These are phyloP conservation scores for Marasmarcha lunaedactyla DNA, from an alignment of 2,888 invertebrate species.

Conservation along the genomic window DNA sequence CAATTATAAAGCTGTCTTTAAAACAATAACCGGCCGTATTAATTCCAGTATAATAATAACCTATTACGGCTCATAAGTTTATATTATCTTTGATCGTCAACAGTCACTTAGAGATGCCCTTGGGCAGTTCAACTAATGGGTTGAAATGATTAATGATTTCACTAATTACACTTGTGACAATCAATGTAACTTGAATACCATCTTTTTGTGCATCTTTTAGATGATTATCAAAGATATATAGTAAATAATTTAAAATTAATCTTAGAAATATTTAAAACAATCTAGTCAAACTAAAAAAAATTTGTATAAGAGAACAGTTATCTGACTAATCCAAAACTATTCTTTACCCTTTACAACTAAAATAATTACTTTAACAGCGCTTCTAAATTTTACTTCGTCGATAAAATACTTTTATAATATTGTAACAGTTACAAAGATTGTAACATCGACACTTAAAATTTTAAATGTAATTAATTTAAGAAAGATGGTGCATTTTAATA, in stretches of 20 bases:
- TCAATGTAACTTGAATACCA: slow-evolving; percentile 40
- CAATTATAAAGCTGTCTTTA: slow-evolving; percentile 54
- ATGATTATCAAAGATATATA: slow-evolving; percentile 17
- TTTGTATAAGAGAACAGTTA: no score
- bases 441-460: not conserved
- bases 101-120: slow-evolving; percentile 58
- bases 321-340: no score
- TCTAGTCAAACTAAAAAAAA: no score
- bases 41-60: slow-evolving; percentile 54
- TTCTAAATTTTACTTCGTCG: no score
- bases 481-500: not conserved
- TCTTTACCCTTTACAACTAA: no score
- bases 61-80: slow-evolving; percentile 48
- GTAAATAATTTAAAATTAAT: slow-evolving; percentile 6
- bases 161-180: slow-evolving; percentile 63
- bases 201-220: slow-evolving; percentile 34
- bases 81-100: slow-evolving; percentile 53
- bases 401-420: not conserved
- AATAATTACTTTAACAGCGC: no score
- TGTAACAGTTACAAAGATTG: not conserved
- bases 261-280: no score
- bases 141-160: slow-evolving; percentile 56
- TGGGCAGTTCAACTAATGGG: slow-evolving; percentile 54
- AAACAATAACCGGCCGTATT: slow-evolving; percentile 57
- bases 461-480: not conserved